Evolutionary conservation across 2,113 vertebrate genomes (phyloP).

Genomic region (Petromus typicus): DNA sequence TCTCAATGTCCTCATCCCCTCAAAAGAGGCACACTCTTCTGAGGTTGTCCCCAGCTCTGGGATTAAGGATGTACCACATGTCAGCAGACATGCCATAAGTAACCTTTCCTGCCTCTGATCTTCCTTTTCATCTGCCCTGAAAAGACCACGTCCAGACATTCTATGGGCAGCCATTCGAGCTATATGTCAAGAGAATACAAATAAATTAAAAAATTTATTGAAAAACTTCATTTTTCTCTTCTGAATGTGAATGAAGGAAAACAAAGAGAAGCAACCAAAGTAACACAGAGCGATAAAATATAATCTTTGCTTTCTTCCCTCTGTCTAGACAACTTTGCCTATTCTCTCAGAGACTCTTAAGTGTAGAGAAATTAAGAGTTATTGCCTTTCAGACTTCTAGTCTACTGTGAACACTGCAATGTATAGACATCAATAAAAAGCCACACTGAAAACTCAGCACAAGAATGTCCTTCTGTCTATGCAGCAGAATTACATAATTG

Average conservation of each 20-base stretch:
- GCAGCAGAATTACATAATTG: not conserved
- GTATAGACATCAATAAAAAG: not conserved
- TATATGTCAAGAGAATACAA: not conserved
- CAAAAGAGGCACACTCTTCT: not conserved
- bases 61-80: not conserved
- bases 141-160: not conserved
- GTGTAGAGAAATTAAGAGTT: not conserved
- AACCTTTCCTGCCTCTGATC: not conserved
- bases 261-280: not conserved
- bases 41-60: not conserved
- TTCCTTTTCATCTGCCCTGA: not conserved
- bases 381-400: not conserved
- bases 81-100: not conserved
- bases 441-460: not conserved
- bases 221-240: constrained; percentile 46
- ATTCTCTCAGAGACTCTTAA: not conserved
- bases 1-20: not conserved
- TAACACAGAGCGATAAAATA: constrained; percentile 11
- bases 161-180: not conserved
- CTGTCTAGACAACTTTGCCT: not conserved
- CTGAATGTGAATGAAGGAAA: constrained; percentile 50
- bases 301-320: constrained; percentile 34
- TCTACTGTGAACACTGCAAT: not conserved
- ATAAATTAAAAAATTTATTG: constrained; percentile 16
- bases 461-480: not conserved